Conservation (phyloP, 2,888 invertebrate species). For the Labia minor region DNA sequence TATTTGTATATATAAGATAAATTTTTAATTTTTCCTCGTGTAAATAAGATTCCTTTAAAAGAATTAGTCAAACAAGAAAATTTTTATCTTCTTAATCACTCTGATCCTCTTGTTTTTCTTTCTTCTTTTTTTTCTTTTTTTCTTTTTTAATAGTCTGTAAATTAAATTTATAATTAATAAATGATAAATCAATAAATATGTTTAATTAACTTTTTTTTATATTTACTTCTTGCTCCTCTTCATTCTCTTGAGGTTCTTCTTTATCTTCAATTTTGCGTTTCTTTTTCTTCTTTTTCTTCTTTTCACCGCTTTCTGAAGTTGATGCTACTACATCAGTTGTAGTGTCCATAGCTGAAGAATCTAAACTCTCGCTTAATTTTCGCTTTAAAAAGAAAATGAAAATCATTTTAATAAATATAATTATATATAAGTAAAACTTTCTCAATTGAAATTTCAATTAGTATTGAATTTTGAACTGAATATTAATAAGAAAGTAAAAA, state of each 20-base stretch:
- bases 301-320: slow-evolving; percentile 39
- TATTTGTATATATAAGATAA: too few species aligned
- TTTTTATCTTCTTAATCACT: too few species aligned
- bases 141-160: slow-evolving; percentile 45
- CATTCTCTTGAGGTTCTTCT: slow-evolving; percentile 35
- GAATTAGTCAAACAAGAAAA: too few species aligned
- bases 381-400: slow-evolving; percentile 34
- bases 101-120: slow-evolving; percentile 46
- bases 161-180: slow-evolving; percentile 24
- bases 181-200: slow-evolving; percentile 27
- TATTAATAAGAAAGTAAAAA: too few species aligned
- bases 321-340: slow-evolving; percentile 35
- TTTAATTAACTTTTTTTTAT: slow-evolving; percentile 23
- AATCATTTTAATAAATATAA: too few species aligned
- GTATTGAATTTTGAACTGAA: too few species aligned
- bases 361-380: slow-evolving; percentile 41
- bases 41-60: too few species aligned
- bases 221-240: slow-evolving; percentile 22
- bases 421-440: too few species aligned
- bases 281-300: slow-evolving; percentile 55
- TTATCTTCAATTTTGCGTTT: slow-evolving; percentile 39
- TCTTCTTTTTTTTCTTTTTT: slow-evolving; percentile 70
- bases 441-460: too few species aligned
- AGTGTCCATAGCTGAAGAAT: slow-evolving; percentile 35
- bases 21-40: too few species aligned